phyloP scores from a whole-genome alignment of 2,113 vertebrate genomes.

The Silurus asotus region DNA sequence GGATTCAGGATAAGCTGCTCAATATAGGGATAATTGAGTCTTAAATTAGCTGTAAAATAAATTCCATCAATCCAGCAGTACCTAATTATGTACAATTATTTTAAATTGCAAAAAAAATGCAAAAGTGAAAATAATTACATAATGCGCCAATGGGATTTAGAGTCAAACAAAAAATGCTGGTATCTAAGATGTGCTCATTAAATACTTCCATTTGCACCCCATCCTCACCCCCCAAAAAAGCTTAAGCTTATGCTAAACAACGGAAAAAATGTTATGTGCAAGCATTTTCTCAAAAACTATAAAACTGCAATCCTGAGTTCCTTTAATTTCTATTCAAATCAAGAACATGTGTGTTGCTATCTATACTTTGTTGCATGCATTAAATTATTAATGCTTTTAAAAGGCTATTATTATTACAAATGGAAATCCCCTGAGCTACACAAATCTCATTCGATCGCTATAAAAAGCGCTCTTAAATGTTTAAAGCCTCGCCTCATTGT shows the following conservation, averaged over 20 bases:
- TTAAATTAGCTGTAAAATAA: no score
- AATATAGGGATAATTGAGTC: no score
- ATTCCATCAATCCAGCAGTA: neutral
- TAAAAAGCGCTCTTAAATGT: neutral
- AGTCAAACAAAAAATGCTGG: no score
- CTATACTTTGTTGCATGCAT: neutral
- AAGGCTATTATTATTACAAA: neutral
- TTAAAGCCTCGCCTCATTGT: neutral
- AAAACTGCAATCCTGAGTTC: slow-evolving; percentile 11
- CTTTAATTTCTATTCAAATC: slow-evolving; percentile 33
- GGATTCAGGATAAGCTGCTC: no score
- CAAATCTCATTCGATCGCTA: neutral
- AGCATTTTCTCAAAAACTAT: slow-evolving; percentile 12
- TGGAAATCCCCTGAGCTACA: slow-evolving; percentile 27
- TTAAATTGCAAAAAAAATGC: neutral
- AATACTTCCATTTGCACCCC: neutral
- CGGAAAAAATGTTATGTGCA: neutral
- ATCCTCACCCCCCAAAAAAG: neutral
- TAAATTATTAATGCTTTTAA: neutral
- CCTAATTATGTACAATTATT: neutral
- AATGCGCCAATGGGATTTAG: neutral
- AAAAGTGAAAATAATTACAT: neutral
- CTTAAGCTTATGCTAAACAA: neutral
- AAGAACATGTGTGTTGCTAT: neutral
- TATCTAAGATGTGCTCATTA: neutral